phyloP scores from a whole-genome alignment of 2,797 vertebrate genomes.

The Acridotheres tristis region DNA sequence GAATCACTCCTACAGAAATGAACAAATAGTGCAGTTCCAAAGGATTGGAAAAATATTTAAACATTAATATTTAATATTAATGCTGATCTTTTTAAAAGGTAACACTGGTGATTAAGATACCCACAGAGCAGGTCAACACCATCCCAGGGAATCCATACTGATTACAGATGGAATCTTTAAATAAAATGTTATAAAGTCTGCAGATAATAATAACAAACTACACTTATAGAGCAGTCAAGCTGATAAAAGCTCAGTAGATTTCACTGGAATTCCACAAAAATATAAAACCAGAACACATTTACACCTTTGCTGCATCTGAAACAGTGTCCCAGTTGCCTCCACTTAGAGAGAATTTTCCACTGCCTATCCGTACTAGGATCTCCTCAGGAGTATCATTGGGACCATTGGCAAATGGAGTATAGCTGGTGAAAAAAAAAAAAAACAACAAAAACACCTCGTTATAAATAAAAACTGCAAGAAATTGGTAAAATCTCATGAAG shows the following conservation, averaged over 20 bases:
- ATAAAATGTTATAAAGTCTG: neutral
- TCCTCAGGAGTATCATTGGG: constrained; percentile 97
- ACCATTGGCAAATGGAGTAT: constrained; percentile 95
- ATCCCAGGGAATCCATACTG: neutral
- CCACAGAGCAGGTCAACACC: neutral
- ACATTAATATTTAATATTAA: neutral
- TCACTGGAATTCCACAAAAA: neutral
- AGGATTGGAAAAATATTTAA: neutral
- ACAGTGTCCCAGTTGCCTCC: constrained; percentile 98
- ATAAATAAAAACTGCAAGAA: neutral
- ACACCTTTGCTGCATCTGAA: constrained; percentile 96
- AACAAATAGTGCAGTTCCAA: neutral
- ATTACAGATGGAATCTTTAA: neutral
- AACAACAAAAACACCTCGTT: neutral
- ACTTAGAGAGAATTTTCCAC: constrained; percentile 93
- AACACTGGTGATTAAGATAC: neutral
- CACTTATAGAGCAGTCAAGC: neutral
- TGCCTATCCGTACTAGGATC: constrained; percentile 93
- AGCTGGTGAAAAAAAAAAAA: constrained; percentile 74
- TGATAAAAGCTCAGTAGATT: neutral
- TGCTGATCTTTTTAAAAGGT: neutral
- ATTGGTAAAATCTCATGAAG: accelerated
- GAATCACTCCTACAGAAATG: constrained; percentile 23
- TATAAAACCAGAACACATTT: constrained; percentile 16
- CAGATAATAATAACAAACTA: neutral